Conservation (phyloP, 2,113 vertebrate species). For the Polypterus senegalus region DNA sequence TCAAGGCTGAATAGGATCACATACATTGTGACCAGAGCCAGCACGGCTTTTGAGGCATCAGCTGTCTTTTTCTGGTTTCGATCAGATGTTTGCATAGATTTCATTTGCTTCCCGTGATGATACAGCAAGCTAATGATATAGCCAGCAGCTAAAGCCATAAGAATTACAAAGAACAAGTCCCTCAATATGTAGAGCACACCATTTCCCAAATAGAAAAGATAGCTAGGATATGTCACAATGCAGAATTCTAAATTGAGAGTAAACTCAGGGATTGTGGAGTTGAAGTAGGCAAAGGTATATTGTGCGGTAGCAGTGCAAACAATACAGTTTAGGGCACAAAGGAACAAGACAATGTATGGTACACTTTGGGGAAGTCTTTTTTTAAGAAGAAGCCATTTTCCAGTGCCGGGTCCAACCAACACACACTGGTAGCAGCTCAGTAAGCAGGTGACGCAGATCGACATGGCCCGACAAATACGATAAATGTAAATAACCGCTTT, state of each 20-base stretch:
- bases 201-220: slow-evolving; percentile 14
- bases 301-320: slow-evolving; percentile 17
- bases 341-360: slow-evolving; percentile 5
- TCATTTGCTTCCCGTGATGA: slow-evolving; percentile 12
- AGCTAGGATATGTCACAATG: slow-evolving; percentile 14
- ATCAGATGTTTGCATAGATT: slow-evolving; percentile 16
- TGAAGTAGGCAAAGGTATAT: slow-evolving; percentile 4
- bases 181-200: slow-evolving; percentile 14
- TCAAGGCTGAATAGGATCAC: slow-evolving; percentile 19
- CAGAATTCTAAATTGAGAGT: slow-evolving; percentile 20
- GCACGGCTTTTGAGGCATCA: slow-evolving; percentile 16
- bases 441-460: slow-evolving; percentile 20
- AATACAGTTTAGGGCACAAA: slow-evolving; percentile 16
- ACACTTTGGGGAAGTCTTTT: slow-evolving; percentile 10
- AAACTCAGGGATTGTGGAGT: slow-evolving; percentile 13
- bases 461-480: slow-evolving; percentile 16
- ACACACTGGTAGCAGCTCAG: slow-evolving; percentile 20
- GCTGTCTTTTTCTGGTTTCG: slow-evolving; percentile 5
- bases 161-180: slow-evolving; percentile 18
- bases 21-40: slow-evolving; percentile 18
- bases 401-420: slow-evolving; percentile 10
- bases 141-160: slow-evolving; percentile 17
- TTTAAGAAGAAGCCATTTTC: slow-evolving; percentile 15
- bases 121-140: slow-evolving; percentile 16
- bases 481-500: slow-evolving; percentile 19